Evolutionary conservation across 2,888 invertebrate species (phyloP), one percentile per base, ranked within the genome.

Genomic region (Amorpha juglandis): DNA sequence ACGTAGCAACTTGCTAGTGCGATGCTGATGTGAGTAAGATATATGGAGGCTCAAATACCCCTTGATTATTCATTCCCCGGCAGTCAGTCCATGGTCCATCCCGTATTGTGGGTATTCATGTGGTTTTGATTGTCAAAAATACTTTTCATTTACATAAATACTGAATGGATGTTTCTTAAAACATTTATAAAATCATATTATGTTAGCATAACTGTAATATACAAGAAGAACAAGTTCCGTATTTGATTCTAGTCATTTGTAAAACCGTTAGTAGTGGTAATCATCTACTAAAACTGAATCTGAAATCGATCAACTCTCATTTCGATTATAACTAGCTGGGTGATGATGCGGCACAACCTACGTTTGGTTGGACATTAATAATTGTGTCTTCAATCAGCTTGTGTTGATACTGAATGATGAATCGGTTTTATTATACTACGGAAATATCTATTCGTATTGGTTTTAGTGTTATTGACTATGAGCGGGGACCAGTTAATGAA

Each of bases 361-460:
- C 67, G 67, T 71, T 77, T 70, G 75, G 74, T 78, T 70, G 70
- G 75, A 76, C 74, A 71, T 74, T 78, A 72, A 76, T 77, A 77
- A 81, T 80, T 82, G 74, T 75, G 72, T 74, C 73, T 78, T 75
- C 78, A 78, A 74, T 79, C 78, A 78, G 75, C 77, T 76, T 74
- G 68, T 71, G 74, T 70, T 69, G 70, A 70, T 69, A 65, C 68
- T 65, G 73, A 80, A 77, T 79, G 80, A 83, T 79, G 72, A 81
- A 80, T 82, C 70, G 77, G 70, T 81, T 74, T 74, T 75, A 72
- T 74, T 71, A 72, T 71, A 67, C 58, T 42, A 7, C 67, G 69
- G 74, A 77, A 74, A 74, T 69, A 69, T 70, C 69, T 74, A 77
- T 77, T 78, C 73, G 71, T 68, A 73, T 14, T 71, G 71, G 68